A percentile compares a stretch with the other conserved stretches of the same genome.
Evolutionary conservation across 1,140 invertebrate species (phyloP).

Genomic region (Chrysoperla carnea): DNA sequence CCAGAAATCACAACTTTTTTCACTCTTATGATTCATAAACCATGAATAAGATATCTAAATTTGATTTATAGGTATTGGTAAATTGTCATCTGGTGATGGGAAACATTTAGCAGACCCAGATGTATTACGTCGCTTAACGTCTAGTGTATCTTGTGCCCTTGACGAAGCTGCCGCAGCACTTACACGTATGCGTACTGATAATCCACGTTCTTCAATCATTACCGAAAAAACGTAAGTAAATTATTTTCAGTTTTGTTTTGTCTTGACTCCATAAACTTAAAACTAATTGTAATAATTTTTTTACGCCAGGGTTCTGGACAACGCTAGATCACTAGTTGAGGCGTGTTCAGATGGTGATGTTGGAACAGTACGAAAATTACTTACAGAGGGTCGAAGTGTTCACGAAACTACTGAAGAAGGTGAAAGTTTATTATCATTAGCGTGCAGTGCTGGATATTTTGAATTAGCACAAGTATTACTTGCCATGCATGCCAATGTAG

Average conservation of each 20-base stretch:
- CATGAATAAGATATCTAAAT: neutral
- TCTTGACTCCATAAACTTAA: neutral
- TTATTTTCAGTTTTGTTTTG: neutral
- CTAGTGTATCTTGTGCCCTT: conserved; percentile 79
- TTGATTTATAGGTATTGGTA: conserved; percentile 42
- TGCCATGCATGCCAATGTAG: conserved; percentile 93
- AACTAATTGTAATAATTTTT: neutral
- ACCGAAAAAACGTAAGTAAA: neutral
- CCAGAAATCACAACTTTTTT: too few relatives aligned
- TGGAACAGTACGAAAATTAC: conserved; percentile 67
- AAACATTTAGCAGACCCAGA: conserved; percentile 65
- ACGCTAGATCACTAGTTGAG: conserved; percentile 46
- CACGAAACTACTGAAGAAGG: conserved; percentile 88
- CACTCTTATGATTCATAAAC: too few relatives aligned
- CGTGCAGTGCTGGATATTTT: conserved; percentile 86
- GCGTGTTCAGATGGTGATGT: conserved; percentile 88
- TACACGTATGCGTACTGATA: conserved; percentile 83
- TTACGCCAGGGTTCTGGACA: neutral
- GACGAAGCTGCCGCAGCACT: conserved; percentile 91
- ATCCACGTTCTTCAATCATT: conserved; percentile 22
- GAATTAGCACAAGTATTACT: conserved; percentile 84
- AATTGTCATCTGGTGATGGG: conserved; percentile 57
- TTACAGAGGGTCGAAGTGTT: conserved; percentile 79
- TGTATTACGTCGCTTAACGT: conserved; percentile 66
- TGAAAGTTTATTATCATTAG: conserved; percentile 77